phyloP scores from a whole-genome alignment of 2,797 vertebrate species.

The Xerus rutilus region DNA sequence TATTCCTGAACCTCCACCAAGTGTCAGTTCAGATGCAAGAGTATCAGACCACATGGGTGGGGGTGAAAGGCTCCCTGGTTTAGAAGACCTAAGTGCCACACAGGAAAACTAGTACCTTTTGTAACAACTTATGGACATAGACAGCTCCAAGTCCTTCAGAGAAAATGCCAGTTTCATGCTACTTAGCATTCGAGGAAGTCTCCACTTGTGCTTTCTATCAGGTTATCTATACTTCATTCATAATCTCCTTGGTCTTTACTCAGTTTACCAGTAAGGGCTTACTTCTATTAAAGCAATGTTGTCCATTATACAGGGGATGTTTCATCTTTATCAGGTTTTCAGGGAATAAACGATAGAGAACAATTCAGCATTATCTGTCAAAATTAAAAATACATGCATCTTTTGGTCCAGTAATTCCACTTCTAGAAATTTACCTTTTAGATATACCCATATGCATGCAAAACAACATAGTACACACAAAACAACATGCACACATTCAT shows the following conservation, averaged over 20 bases:
- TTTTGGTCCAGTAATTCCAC: slow-evolving; percentile 19
- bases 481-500: background rate
- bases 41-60: background rate
- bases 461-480: background rate
- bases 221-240: background rate
- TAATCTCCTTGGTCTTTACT: background rate
- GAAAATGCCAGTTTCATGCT: background rate
- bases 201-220: background rate
- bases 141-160: background rate
- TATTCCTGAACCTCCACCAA: background rate
- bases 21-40: background rate
- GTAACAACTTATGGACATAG: background rate
- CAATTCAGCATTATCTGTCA: background rate
- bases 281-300: slow-evolving; percentile 23
- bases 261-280: background rate
- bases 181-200: background rate
- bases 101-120: background rate
- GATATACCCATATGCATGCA: background rate
- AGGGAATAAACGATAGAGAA: background rate
- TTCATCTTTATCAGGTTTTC: background rate
- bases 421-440: slow-evolving; percentile 50
- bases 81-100: background rate
- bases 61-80: background rate
- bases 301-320: background rate
- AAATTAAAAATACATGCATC: background rate